These are phyloP conservation scores for Xestia sexstrigata DNA, from an alignment of 2,888 invertebrate species.

Conservation along the genomic window DNA sequence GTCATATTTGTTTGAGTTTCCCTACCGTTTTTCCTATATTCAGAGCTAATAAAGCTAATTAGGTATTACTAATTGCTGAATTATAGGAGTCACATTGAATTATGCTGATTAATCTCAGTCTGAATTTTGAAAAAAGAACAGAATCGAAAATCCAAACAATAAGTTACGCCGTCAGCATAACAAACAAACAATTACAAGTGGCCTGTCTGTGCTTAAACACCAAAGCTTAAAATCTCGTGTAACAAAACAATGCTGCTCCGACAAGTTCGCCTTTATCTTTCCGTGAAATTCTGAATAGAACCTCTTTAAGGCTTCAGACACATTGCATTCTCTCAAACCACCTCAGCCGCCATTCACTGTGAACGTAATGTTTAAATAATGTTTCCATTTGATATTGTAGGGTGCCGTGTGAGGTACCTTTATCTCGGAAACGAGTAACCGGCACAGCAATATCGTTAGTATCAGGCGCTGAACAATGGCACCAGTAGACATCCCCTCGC, in stretches of 20 bases:
- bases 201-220: slow-evolving; percentile 21
- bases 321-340: slow-evolving; percentile 47
- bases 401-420: slow-evolving; percentile 76
- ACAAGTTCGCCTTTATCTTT: slow-evolving; percentile 54
- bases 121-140: background rate
- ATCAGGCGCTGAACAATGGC: slow-evolving; percentile 80
- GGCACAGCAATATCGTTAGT: slow-evolving; percentile 81
- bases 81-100: background rate
- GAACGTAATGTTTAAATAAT: slow-evolving; percentile 72
- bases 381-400: slow-evolving; percentile 75
- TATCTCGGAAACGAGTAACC: slow-evolving; percentile 81
- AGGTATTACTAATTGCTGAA: background rate
- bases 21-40: slow-evolving; percentile 1
- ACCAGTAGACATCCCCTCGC: slow-evolving; percentile 75
- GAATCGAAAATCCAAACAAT: background rate
- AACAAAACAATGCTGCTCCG: slow-evolving; percentile 49
- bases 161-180: background rate
- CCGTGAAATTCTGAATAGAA: slow-evolving; percentile 56
- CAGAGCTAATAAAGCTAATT: slow-evolving; percentile 2
- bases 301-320: slow-evolving; percentile 57
- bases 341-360: slow-evolving; percentile 60
- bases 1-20: slow-evolving; percentile 17
- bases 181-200: slow-evolving; percentile 40
- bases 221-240: slow-evolving; percentile 42
- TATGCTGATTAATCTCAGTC: background rate